A percentile compares a stretch with the other conserved stretches of the same genome.
These are phyloP conservation scores for Harmothoe impar DNA, from an alignment of 2,888 invertebrate genomes.

Conservation along the genomic window DNA sequence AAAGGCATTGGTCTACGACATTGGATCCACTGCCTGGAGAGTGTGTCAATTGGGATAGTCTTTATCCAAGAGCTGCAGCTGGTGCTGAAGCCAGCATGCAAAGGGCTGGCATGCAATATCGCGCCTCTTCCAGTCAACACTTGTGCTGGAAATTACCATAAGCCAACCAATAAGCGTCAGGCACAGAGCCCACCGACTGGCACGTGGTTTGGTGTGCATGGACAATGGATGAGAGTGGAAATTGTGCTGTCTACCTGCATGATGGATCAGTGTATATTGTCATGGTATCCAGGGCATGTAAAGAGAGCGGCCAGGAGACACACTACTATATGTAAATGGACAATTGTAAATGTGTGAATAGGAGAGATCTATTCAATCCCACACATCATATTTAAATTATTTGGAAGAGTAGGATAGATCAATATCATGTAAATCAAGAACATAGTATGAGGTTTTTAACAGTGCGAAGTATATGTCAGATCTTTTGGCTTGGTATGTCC, in stretches of 20 bases:
- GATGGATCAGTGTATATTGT: no score
- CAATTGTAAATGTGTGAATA: no score
- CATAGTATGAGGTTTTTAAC: no score
- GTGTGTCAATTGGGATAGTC: not conserved
- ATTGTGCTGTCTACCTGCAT: not conserved
- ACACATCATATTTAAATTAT: no score
- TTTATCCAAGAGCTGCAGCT: not conserved
- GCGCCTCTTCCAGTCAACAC: not conserved
- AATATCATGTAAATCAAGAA: no score
- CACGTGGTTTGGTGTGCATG: not conserved
- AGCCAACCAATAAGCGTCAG: not conserved
- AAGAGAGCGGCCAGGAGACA: no score
- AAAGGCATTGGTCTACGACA: not conserved
- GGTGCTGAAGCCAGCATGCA: not conserved
- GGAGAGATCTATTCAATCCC: no score
- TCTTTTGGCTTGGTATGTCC: no score
- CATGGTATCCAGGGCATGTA: no score
- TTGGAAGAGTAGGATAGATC: no score
- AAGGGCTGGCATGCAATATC: not conserved
- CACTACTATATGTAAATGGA: no score
- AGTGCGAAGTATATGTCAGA: no score
- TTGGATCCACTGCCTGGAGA: not conserved
- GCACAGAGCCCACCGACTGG: not conserved
- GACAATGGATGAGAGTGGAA: not conserved
- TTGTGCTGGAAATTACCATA: not conserved